Base-by-base conservation (phyloP, 2,797 vertebrate genomes). In the Mormyrops attenuatus region DNA sequence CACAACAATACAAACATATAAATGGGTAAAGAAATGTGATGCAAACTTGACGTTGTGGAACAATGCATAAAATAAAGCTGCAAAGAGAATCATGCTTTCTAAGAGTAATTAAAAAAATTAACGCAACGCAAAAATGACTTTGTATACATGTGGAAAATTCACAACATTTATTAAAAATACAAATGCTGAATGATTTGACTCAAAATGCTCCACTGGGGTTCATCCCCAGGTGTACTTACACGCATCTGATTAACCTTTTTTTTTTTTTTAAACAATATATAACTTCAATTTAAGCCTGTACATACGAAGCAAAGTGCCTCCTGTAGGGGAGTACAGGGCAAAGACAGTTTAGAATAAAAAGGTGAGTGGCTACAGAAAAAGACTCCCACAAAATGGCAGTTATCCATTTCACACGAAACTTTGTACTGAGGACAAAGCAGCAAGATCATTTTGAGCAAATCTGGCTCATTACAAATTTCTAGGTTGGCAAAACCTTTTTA, bases 381-480 rank as follows among this genome's bases (percentile, higher is more conserved):
- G 94, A 96, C 95, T 96, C 94, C 95, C 95, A 95, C 95, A 96
- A 96, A 95, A 96, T 96, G 96, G 96, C 96, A 94, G 94, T 95
- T 94, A 94, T 95, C 93, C 91, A 93, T 93, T 93, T 95, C 92
- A 94, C 93, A 95, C 95, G 63, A 50, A 73, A 86, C 91, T 92
- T 92, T 91, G 93, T 93, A 91, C 94, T 95, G 94, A 95, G 95
- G 94, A 94, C 95, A 95, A 93, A 91, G 93, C 93, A 90, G 92
- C 94, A 94, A 94, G 38, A 2, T 80, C 41, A 2, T 47, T 80
- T 44, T 80, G 94, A 95, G 95, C 95, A 96, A 95, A 93, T 95
- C 66, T 94, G 95, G 95, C 95, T 94, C 92, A 93, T 92, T 93
- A 95, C 95, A 95, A 96, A 95, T 94, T 92, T 93, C 92, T 91